Evolutionary conservation across 2,888 invertebrate genomes (phyloP), one percentile per base, ranked within the genome.

Genomic region (Creontiades dilutus): DNA sequence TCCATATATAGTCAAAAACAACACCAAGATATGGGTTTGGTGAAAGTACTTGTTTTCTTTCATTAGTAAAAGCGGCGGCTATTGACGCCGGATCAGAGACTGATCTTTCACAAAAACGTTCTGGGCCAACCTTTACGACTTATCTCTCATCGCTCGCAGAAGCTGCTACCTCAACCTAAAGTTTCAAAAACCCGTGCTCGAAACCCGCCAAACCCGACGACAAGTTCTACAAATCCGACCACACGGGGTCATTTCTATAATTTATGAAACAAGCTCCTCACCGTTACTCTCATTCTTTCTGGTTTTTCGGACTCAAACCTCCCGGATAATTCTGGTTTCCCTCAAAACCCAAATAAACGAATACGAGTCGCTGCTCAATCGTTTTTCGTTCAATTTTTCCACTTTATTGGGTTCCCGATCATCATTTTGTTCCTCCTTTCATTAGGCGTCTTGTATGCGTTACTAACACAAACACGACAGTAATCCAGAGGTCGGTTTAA

Each of bases 401-500:
- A 37, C 37, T 4, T 37, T 37, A 37, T 2, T 37, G 3, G 37
- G 37, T 7, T 37, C 37, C 37, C 37, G 7, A 37, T 37, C 37
- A 4, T 37, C 7, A 37, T 37, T 68, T 68, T 68, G 12, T 12
- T 68, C 23, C n/a, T 5, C 5, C n/a, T 52, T 16, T 0, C 14
- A 0, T 0, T 23, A 12, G 19, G 7, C 68, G 23, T 27, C 68
- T 23, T 68, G 23, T 68, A 68, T 68, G 23, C 23, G 12, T 23
- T 68, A 37, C 3, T 37, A 37, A 23, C 68, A 68, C 23, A 68
- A 68, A 68, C 23, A 27, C 68, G 27, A 23, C 23, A 23, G 80
- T 52, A 48, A 82, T 82, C 82, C 82, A 19, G 68, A 23, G 68
- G 68, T 68, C 9, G 68, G 68, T 14, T 68, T 68, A 23, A 23